phyloP scores from a whole-genome alignment of 2,888 invertebrate species.

The Clistopyga incitator region DNA sequence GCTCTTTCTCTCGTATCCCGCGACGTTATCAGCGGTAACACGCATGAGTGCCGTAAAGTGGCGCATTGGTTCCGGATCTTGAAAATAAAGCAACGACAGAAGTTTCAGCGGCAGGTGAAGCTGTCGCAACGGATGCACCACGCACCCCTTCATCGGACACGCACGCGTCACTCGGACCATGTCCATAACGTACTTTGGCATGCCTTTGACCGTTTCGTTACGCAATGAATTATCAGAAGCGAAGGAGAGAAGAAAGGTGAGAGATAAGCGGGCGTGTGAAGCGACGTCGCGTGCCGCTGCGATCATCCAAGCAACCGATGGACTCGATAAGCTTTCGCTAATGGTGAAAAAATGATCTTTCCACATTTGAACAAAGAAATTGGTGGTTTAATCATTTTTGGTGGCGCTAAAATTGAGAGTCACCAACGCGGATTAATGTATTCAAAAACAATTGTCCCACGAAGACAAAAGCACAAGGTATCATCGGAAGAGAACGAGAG shows the following conservation, averaged over 20 bases:
- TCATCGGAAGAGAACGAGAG: constrained; percentile 25
- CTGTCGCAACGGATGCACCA: constrained; percentile 71
- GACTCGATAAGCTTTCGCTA: constrained; percentile 65
- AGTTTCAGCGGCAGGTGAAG: constrained; percentile 71
- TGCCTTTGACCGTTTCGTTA: constrained; percentile 28
- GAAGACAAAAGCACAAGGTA: not conserved
- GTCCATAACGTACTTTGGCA: not conserved
- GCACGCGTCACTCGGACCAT: constrained; percentile 61
- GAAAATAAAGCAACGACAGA: constrained; percentile 37
- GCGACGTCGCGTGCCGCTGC: constrained; percentile 67
- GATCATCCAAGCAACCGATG: constrained; percentile 66
- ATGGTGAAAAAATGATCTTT: too few relatives aligned
- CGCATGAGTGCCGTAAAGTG: constrained; percentile 54
- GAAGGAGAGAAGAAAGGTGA: constrained; percentile 25
- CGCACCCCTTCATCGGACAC: constrained; percentile 67
- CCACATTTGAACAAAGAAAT: too few relatives aligned
- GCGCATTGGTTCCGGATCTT: constrained; percentile 19
- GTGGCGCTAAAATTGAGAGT: too few relatives aligned
- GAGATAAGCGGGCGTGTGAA: constrained; percentile 16
- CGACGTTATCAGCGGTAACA: constrained; percentile 61
- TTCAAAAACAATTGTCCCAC: too few relatives aligned
- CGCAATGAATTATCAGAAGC: constrained; percentile 16
- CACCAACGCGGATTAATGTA: too few relatives aligned
- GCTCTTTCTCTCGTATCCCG: not conserved
- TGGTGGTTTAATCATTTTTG: too few relatives aligned